These are phyloP conservation scores for Bucco capensis DNA, from an alignment of 2,113 vertebrate genomes.

Conservation along the genomic window DNA sequence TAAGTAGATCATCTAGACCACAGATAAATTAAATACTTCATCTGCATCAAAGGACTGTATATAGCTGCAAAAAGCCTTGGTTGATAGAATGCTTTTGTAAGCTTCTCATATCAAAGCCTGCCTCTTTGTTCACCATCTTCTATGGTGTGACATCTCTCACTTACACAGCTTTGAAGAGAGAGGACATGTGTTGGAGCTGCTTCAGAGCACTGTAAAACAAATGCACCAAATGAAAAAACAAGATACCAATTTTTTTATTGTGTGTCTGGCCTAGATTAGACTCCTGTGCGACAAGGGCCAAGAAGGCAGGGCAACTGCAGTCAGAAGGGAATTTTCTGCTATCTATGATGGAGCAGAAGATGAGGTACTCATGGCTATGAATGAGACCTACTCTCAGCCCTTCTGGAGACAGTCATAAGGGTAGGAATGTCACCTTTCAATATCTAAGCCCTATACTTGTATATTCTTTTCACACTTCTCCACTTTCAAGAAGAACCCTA, in stretches of 20 bases:
- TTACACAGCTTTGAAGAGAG: background rate
- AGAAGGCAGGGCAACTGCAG: background rate
- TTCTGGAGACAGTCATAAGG: background rate
- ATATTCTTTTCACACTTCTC: slow-evolving; percentile 35
- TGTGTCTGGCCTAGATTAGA: background rate
- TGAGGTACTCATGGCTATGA: background rate
- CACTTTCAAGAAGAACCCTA: slow-evolving; percentile 43
- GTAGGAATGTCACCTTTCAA: background rate
- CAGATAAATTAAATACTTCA: background rate
- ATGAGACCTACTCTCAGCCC: background rate
- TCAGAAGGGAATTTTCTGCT: background rate
- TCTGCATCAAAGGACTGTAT: background rate
- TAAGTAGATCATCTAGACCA: background rate
- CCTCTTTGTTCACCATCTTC: background rate
- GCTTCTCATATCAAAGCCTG: background rate
- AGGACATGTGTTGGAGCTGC: background rate
- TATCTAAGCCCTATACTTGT: background rate
- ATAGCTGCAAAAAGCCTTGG: background rate
- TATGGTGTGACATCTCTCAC: background rate
- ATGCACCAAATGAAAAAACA: background rate
- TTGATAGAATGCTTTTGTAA: background rate
- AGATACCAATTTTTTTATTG: background rate
- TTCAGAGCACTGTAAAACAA: background rate
- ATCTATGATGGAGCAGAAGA: background rate
- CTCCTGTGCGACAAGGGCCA: background rate